A percentile compares a stretch with the other conserved stretches of the same genome.
Conservation (phyloP, 1,140 invertebrate genomes). For the Lordiphosa stackelbergi region DNA sequence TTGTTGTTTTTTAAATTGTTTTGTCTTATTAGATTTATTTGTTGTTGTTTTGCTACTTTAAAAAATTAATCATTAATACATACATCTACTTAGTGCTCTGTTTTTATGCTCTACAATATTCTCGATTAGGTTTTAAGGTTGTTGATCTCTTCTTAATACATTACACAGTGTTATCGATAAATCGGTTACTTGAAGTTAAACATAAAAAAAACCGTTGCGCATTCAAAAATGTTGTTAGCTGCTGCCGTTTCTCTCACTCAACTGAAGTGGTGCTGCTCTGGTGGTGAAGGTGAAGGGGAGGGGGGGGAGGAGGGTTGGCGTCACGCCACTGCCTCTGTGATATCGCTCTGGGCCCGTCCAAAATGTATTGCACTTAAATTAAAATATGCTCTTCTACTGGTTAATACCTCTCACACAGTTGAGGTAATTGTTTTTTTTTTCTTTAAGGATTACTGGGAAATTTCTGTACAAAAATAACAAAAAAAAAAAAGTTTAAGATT, state of each 20-base stretch:
- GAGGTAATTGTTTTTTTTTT: too few species aligned
- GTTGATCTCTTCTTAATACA: slow-evolving; percentile 54
- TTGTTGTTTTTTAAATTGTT: not conserved
- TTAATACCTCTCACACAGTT: too few species aligned
- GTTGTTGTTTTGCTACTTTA: slow-evolving; percentile 60
- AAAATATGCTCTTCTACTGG: too few species aligned
- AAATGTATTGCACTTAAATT: too few species aligned
- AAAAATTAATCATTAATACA: slow-evolving; percentile 63
- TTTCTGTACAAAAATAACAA: too few species aligned
- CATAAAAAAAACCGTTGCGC: not conserved
- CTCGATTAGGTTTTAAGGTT: slow-evolving; percentile 45
- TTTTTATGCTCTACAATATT: slow-evolving; percentile 63
- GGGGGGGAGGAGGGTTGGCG: too few species aligned
- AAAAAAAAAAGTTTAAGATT: too few species aligned
- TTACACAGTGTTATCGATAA: slow-evolving; percentile 11
- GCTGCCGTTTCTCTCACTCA: not conserved
- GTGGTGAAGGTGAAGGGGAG: too few species aligned
- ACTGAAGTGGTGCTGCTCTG: too few species aligned
- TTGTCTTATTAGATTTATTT: slow-evolving; percentile 54
- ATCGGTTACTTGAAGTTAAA: not conserved
- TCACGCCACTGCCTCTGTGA: too few species aligned
- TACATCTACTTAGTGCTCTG: slow-evolving; percentile 68
- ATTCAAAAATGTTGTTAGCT: slow-evolving; percentile 10
- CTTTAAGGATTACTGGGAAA: too few species aligned
- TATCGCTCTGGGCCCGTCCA: too few species aligned